Conservation (phyloP, 2,113 vertebrate genomes). For the Callospermophilus lateralis region DNA sequence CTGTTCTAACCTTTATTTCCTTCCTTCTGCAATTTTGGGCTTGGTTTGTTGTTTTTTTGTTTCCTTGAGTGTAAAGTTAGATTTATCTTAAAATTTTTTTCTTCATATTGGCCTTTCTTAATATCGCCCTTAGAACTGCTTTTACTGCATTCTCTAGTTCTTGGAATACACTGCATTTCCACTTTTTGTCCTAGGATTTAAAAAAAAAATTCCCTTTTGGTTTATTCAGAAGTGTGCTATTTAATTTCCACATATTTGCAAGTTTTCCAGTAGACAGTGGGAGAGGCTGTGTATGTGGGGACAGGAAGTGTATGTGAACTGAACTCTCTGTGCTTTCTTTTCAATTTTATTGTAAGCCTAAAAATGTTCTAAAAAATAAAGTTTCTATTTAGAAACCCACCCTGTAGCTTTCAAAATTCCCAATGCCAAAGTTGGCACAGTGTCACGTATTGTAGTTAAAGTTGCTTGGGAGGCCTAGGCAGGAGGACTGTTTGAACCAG, state of each 20-base stretch:
- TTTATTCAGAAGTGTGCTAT: background rate
- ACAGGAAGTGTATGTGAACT: background rate
- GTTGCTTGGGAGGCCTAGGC: no score
- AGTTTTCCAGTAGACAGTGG: background rate
- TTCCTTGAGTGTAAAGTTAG: background rate
- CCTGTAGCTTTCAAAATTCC: conserved; percentile 21
- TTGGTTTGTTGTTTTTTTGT: background rate
- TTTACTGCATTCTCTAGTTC: background rate
- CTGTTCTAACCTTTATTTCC: background rate
- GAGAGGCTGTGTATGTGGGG: background rate
- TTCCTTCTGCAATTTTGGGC: background rate
- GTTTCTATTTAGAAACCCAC: background rate
- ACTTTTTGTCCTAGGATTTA: background rate
- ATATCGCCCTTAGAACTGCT: background rate
- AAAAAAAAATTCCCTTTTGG: no score
- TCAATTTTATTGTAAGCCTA: background rate
- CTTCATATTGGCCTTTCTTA: background rate
- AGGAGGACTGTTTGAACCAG: background rate
- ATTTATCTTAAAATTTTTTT: background rate
- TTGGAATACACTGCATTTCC: background rate
- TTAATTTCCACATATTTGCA: background rate
- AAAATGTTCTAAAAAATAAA: conserved; percentile 2
- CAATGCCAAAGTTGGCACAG: background rate
- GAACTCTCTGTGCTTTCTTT: background rate
- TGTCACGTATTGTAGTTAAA: no score